phyloP scores from a whole-genome alignment of 2,797 vertebrate species.

The Toxotes lorentzi region DNA sequence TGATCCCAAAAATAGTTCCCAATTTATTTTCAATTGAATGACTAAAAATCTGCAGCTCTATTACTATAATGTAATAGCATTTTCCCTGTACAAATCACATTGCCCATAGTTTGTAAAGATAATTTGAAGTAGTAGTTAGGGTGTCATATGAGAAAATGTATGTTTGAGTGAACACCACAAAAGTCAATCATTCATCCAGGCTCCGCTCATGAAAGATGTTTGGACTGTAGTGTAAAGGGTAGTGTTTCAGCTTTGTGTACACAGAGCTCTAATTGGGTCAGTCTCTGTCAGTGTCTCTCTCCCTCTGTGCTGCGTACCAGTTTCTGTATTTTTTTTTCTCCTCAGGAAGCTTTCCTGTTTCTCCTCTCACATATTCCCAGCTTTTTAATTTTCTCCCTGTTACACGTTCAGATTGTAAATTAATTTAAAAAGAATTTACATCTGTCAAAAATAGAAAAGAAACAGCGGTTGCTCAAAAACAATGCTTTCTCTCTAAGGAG shows the following conservation, averaged over 20 bases:
- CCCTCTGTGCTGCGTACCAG: neutral
- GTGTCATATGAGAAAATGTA: neutral
- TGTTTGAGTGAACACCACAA: neutral
- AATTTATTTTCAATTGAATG: neutral
- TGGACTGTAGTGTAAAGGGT: neutral
- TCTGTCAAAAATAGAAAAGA: constrained; percentile 19
- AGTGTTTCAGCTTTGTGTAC: constrained; percentile 9
- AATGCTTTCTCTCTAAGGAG: neutral
- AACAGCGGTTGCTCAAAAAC: neutral
- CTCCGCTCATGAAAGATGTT: constrained; percentile 3
- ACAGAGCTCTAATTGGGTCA: constrained; percentile 25
- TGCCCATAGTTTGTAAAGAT: neutral
- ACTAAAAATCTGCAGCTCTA: neutral
- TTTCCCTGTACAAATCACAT: neutral
- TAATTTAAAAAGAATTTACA: neutral
- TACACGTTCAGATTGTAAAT: neutral
- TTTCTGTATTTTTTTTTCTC: constrained; percentile 16
- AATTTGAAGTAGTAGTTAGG: neutral
- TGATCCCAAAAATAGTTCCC: neutral
- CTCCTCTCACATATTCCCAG: neutral
- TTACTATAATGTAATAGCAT: neutral
- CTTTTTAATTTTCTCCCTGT: constrained; percentile 10
- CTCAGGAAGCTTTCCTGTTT: constrained; percentile 14
- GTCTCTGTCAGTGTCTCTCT: constrained; percentile 30
- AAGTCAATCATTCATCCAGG: neutral